Percentiles rank a stretch among this genome's conserved stretches.
Conservation (phyloP, 2,113 vertebrate species). For the Colistium nudipinnis region DNA sequence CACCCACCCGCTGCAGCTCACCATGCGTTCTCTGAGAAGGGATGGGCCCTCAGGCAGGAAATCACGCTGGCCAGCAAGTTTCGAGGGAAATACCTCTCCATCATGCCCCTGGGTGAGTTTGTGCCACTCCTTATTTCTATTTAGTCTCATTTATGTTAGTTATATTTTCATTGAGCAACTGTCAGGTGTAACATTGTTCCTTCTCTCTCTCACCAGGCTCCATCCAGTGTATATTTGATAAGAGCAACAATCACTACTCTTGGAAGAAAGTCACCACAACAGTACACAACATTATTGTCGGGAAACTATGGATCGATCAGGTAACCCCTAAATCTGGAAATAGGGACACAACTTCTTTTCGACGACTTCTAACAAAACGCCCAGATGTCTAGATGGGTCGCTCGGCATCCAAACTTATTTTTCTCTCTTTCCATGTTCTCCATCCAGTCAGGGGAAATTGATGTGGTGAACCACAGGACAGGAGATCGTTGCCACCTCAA, state of each 20-base stretch:
- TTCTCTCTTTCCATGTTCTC: background rate
- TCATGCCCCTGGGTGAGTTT: conserved; percentile 95
- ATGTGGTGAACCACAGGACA: conserved; percentile 93
- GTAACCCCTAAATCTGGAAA: conserved; percentile 62
- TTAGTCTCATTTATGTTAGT: too few species aligned
- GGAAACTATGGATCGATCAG: conserved; percentile 99
- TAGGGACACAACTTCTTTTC: background rate
- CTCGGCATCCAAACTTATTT: too few species aligned
- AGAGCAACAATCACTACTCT: conserved; percentile 92
- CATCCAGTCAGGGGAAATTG: conserved; percentile 93
- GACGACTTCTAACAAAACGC: too few species aligned
- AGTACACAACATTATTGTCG: conserved; percentile 98
- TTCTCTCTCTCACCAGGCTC: conserved; percentile 80
- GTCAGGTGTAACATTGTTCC: background rate
- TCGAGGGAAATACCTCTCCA: conserved; percentile 98
- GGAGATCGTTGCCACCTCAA: conserved; percentile 96
- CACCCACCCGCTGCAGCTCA: conserved; percentile 95
- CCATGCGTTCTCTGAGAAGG: conserved; percentile 89
- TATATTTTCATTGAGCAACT: background rate
- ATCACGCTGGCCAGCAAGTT: conserved; percentile 98
- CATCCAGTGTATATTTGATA: conserved; percentile 95
- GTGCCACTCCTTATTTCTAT: background rate
- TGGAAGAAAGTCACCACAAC: conserved; percentile 99
- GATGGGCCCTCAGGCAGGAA: conserved; percentile 94
- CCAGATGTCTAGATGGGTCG: too few species aligned